Evolutionary conservation across 2,888 invertebrate genomes (phyloP), one percentile per base, ranked within the genome.

Genomic region (Sycophila texana): DNA sequence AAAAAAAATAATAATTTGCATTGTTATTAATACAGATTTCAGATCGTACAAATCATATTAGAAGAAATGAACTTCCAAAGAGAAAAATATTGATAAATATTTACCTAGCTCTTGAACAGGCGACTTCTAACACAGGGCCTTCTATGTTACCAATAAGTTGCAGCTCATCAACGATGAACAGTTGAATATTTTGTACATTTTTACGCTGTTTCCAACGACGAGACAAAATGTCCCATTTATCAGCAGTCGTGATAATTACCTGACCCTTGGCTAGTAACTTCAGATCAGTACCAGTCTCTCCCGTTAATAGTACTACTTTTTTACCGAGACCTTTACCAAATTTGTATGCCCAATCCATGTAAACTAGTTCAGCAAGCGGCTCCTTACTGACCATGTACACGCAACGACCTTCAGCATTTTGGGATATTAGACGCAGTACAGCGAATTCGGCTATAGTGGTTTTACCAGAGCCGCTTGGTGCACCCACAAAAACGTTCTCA

Each of bases 191-290:
- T 88, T 99, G 99, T 0, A 99, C 99, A 89, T 98, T 98, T 91
- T 99, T 99, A 51, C 99, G 93, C 87, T 99, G 99, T 87, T 99
- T 99, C 99, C 99, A 99, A 82, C 99, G 93, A 75, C 99, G 93
- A 0, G 99, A 99, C 2, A 99, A 92, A 4, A 99, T 97, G 89
- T 99, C 99, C 99, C 99, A 99, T 86, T 98, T 98, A 88, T 99
- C 99, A 0, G 99, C 98, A 0, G 99, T 99, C 4, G 97, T 96
- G 82, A 99, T 95, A 61, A 99, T 96, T n/a, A 99, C 94, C 90
- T 99, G 97, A 0, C 98, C 98, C 89, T 98, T 96, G 57, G 96
- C 96, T 22, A 99, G 91, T 0, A 96, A 90, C 88, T 99, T 99
- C 85, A 99, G 93, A 91, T 99, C 99, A 0, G 98, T 98, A 0